Conservation (phyloP, 1,140 invertebrate genomes). For the Apis florea region DNA sequence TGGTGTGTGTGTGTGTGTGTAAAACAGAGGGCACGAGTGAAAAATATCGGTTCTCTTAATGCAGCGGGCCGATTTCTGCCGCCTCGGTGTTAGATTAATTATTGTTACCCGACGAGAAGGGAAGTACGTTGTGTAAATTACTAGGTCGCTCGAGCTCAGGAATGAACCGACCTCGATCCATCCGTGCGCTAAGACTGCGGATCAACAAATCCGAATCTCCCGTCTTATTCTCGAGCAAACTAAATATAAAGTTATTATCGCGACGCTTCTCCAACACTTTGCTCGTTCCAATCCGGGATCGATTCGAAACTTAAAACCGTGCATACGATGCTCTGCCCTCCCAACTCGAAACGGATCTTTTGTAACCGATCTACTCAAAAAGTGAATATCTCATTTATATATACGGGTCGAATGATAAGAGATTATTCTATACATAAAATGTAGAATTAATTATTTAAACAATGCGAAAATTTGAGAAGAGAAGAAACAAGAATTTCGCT, state of each 20-base stretch:
- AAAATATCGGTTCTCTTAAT: not conserved
- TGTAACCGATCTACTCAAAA: not conserved
- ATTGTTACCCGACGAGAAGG: not conserved
- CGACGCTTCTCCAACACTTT: not conserved
- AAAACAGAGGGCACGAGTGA: not conserved
- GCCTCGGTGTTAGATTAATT: not conserved
- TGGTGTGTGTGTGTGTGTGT: not conserved
- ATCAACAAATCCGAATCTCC: constrained; percentile 21
- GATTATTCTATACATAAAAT: too few relatives aligned
- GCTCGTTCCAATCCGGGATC: not conserved
- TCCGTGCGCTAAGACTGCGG: not conserved
- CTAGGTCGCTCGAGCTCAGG: not conserved
- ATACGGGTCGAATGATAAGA: not conserved
- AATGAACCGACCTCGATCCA: not conserved
- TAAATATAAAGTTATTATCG: constrained; percentile 11
- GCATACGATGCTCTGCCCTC: not conserved
- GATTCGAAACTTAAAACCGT: not conserved
- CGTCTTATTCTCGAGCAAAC: not conserved
- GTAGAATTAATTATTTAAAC: too few relatives aligned
- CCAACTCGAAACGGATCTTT: not conserved
- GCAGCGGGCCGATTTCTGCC: too few relatives aligned
- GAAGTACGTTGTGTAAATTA: not conserved
- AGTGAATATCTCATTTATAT: not conserved
- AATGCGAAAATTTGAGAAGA: too few relatives aligned
- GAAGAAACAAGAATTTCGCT: too few relatives aligned